These are phyloP conservation scores for Mobula birostris DNA, from an alignment of 2,113 vertebrate species.

Conservation along the genomic window DNA sequence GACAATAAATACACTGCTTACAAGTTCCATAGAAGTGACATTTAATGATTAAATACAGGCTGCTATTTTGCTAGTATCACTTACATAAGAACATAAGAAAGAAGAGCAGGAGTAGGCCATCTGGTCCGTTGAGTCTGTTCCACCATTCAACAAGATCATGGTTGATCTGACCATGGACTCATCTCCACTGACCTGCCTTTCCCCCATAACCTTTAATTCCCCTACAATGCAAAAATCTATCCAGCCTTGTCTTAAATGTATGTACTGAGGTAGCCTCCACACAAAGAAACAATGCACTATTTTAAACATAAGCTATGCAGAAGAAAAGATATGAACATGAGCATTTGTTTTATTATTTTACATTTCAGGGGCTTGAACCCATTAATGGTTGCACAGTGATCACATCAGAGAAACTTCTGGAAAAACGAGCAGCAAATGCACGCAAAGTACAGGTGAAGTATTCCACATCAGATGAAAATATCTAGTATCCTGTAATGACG, in stretches of 20 bases:
- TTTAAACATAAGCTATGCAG: background rate
- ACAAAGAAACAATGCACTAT: background rate
- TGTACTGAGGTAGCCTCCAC: too few species aligned
- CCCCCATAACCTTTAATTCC: too few species aligned
- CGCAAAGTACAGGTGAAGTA: conserved; percentile 48
- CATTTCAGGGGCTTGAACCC: conserved; percentile 57
- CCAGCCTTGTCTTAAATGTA: too few species aligned
- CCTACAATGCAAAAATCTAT: too few species aligned
- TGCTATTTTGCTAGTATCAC: background rate
- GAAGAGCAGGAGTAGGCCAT: too few species aligned
- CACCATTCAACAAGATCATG: too few species aligned
- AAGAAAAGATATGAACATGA: background rate
- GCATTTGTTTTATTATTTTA: background rate
- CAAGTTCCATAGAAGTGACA: background rate
- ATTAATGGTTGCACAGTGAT: conserved; percentile 39
- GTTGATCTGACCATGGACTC: too few species aligned
- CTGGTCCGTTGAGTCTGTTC: too few species aligned
- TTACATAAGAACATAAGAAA: too few species aligned
- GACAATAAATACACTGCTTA: background rate
- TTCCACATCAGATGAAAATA: background rate
- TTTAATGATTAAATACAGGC: background rate
- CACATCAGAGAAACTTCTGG: conserved; percentile 41
- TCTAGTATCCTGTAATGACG: background rate
- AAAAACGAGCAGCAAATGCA: conserved; percentile 38
- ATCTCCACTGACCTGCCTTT: too few species aligned